Conservation (phyloP, 2,113 vertebrate species). For the Scomber japonicus region DNA sequence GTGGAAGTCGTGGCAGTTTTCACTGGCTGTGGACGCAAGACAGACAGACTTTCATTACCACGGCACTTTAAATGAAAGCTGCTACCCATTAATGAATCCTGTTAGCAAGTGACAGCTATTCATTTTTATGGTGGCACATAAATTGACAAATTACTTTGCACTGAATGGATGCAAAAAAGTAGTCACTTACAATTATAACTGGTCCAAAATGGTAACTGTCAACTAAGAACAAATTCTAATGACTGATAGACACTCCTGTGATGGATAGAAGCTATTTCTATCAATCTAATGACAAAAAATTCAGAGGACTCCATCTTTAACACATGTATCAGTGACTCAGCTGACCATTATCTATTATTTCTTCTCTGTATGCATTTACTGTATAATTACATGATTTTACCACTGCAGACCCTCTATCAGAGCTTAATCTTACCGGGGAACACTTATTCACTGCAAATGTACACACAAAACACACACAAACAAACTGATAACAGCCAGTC, state of each 20-base stretch:
- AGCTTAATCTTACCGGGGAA: too few species aligned
- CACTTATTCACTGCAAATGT: not conserved
- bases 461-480: not conserved
- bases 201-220: too few species aligned
- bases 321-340: too few species aligned
- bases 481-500: not conserved
- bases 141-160: not conserved
- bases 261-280: too few species aligned
- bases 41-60: not conserved
- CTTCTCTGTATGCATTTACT: not conserved
- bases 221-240: too few species aligned
- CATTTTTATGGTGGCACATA: not conserved
- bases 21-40: conserved; percentile 88
- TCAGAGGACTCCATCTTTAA: too few species aligned
- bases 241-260: too few species aligned
- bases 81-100: not conserved
- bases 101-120: not conserved
- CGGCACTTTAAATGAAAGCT: not conserved
- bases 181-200: too few species aligned
- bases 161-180: not conserved
- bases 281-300: too few species aligned
- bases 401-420: too few species aligned
- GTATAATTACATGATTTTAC: too few species aligned
- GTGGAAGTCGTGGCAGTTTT: conserved; percentile 99
- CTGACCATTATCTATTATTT: not conserved